These are phyloP conservation scores for Columba guinea DNA, from an alignment of 2,797 vertebrate species.

Conservation along the genomic window DNA sequence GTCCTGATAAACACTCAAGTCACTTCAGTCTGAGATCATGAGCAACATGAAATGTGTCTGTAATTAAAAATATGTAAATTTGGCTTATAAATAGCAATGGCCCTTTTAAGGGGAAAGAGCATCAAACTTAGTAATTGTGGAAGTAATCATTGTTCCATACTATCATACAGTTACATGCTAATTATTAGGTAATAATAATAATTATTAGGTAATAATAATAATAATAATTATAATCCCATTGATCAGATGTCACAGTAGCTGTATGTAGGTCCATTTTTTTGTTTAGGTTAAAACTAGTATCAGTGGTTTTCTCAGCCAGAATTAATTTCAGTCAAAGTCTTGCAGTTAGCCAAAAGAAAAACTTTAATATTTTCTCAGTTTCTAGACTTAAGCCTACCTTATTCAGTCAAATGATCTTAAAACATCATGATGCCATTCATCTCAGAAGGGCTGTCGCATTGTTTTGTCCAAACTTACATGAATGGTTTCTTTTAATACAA, in stretches of 20 bases:
- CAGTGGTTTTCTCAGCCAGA: neutral
- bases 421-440: neutral
- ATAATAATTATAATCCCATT: neutral
- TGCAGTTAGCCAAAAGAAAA: neutral
- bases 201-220: neutral
- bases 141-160: neutral
- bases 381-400: neutral
- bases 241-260: neutral
- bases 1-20: neutral
- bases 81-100: neutral
- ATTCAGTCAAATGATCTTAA: neutral
- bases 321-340: neutral
- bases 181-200: neutral
- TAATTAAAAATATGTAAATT: conserved; percentile 39
- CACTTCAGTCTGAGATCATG: neutral
- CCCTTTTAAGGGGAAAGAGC: conserved; percentile 1
- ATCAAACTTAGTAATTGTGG: neutral
- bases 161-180: neutral
- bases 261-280: neutral
- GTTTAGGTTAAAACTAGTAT: neutral
- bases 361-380: neutral
- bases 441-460: neutral
- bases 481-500: neutral
- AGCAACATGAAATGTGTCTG: neutral
- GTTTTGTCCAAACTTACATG: neutral